Percentiles rank a stretch among this genome's conserved stretches.
phyloP scores from a whole-genome alignment of 2,113 vertebrate genomes.

The Eupsittula cactorum region DNA sequence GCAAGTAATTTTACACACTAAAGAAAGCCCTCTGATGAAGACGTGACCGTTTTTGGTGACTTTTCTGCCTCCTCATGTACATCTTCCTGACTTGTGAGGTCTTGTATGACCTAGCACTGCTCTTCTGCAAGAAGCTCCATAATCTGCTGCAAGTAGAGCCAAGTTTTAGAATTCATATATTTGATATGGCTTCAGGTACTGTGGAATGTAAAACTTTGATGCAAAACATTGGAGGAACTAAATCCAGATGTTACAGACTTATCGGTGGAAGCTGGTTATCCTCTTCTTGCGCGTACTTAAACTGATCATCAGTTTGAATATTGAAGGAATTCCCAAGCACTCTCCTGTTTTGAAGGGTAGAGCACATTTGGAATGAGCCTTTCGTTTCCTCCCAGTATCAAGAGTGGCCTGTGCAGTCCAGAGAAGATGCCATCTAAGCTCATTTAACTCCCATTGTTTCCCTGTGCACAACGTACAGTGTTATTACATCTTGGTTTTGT shows the following conservation, averaged over 20 bases:
- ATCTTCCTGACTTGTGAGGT: not conserved
- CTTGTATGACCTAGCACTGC: not conserved
- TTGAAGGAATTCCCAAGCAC: not conserved
- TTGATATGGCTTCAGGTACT: not conserved
- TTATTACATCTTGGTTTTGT: not conserved
- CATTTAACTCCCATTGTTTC: not conserved
- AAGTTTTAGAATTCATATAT: not conserved
- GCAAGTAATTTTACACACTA: not conserved
- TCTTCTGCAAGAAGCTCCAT: not conserved
- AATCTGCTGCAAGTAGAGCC: not conserved
- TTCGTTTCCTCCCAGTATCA: not conserved
- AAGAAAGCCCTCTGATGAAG: not conserved
- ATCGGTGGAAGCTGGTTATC: not conserved
- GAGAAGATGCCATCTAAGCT: not conserved
- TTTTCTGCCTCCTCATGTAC: not conserved
- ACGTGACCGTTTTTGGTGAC: not conserved
- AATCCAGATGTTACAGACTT: not conserved
- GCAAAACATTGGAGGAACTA: not conserved
- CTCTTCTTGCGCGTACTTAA: not conserved
- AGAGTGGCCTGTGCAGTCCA: not conserved
- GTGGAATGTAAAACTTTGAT: not conserved
- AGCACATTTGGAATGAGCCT: not conserved
- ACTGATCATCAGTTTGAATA: not conserved
- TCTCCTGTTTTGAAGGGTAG: not conserved
- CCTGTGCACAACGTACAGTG: not conserved